phyloP scores from a whole-genome alignment of 2,113 vertebrate species.

The Festucalex cinctus region DNA sequence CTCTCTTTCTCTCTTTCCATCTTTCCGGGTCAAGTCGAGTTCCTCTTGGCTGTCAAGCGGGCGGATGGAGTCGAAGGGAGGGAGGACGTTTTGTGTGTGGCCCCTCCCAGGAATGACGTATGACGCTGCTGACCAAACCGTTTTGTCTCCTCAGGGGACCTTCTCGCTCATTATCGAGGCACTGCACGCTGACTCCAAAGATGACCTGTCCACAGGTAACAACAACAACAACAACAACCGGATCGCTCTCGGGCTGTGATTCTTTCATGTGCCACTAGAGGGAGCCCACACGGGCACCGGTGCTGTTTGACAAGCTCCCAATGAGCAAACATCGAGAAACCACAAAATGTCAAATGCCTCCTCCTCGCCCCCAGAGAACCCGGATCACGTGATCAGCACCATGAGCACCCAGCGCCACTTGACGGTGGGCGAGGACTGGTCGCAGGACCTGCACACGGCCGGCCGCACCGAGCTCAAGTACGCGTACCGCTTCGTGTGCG shows the following conservation, averaged over 20 bases:
- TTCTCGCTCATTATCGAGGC: conserved; percentile 98
- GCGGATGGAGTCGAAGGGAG: conserved; percentile 21
- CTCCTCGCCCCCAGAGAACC: conserved; percentile 75
- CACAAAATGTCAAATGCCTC: no score
- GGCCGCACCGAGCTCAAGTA: conserved; percentile 91
- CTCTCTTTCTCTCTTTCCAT: no score
- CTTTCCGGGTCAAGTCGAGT: conserved; percentile 81
- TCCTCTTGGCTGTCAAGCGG: conserved; percentile 91
- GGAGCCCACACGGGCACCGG: background rate
- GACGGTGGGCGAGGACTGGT: conserved; percentile 94
- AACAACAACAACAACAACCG: conserved; percentile 66
- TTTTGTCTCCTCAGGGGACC: conserved; percentile 82
- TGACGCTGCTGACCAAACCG: conserved; percentile 34
- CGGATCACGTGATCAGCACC: conserved; percentile 91
- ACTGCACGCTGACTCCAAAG: conserved; percentile 88
- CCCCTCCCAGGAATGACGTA: background rate
- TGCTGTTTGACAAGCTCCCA: background rate
- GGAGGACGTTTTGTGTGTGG: conserved; percentile 29
- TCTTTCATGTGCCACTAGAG: background rate
- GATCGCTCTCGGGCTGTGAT: no score
- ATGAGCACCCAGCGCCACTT: conserved; percentile 91
- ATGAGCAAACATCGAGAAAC: background rate
- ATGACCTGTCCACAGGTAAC: conserved; percentile 91
- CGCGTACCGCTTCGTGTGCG: conserved; percentile 93
- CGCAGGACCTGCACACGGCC: conserved; percentile 91